Evolutionary conservation across 2,797 vertebrate species (phyloP).

Genomic region (Eidolon dupreanum): DNA sequence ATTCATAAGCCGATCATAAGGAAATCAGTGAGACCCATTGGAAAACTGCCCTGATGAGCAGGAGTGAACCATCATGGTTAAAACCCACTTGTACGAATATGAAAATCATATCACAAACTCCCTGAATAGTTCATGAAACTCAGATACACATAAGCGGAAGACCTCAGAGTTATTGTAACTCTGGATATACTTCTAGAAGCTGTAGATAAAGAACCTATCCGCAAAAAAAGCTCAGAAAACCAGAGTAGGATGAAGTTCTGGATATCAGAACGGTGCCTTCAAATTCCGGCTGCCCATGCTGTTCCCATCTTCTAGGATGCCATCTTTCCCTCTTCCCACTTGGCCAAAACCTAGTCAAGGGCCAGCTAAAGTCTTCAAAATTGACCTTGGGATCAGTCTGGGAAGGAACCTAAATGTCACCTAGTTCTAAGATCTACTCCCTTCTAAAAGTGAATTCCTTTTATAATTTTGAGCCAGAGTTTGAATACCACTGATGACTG

Average conservation of each 20-base stretch:
- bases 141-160: not conserved
- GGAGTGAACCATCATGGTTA: not conserved
- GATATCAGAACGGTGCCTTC: too few species aligned
- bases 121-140: not conserved
- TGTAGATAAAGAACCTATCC: not conserved
- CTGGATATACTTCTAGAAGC: not conserved
- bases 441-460: not conserved
- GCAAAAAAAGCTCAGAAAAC: not conserved
- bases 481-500: not conserved
- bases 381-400: not conserved
- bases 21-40: not conserved
- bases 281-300: rapidly evolving
- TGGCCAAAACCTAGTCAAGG: not conserved
- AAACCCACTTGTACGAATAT: not conserved
- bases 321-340: not conserved
- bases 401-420: not conserved
- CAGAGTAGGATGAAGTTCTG: not conserved
- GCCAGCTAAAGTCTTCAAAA: not conserved
- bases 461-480: not conserved
- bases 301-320: not conserved
- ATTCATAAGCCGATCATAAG: not conserved
- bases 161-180: not conserved
- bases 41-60: not conserved
- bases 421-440: not conserved
- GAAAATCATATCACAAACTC: not conserved